phyloP scores from a whole-genome alignment of 2,888 invertebrate genomes.

The Agrotis segetum region DNA sequence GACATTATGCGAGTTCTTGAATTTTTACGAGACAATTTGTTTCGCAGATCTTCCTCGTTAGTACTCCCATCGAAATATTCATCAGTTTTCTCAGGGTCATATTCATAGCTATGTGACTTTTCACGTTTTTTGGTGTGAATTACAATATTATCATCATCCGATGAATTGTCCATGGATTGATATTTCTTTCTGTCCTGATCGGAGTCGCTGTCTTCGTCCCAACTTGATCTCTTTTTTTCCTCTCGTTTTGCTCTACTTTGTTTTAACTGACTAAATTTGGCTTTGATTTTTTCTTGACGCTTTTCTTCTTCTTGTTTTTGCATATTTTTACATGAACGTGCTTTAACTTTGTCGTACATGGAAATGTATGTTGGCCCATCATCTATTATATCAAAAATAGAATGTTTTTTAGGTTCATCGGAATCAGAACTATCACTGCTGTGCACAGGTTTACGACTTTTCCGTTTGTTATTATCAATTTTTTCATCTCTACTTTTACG shows the following conservation, averaged over 20 bases:
- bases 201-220: constrained; percentile 96
- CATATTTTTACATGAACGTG: constrained; percentile 98
- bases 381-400: constrained; percentile 97
- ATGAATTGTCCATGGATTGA: constrained; percentile 89
- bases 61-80: constrained; percentile 87
- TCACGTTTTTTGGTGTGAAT: constrained; percentile 87
- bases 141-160: constrained; percentile 87
- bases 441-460: constrained; percentile 86
- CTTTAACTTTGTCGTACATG: constrained; percentile 99
- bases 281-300: constrained; percentile 96
- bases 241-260: constrained; percentile 96
- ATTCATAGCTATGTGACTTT: constrained; percentile 86
- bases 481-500: constrained; percentile 89
- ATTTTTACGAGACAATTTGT: constrained; percentile 92
- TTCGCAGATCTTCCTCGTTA: constrained; percentile 88
- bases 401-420: constrained; percentile 96
- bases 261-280: constrained; percentile 96
- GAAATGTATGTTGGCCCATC: constrained; percentile 98
- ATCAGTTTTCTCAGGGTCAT: constrained; percentile 86
- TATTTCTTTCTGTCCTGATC: constrained; percentile 87
- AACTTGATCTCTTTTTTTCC: constrained; percentile 97
- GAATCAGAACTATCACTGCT: constrained; percentile 94
- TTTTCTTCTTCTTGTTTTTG: constrained; percentile 97
- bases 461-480: constrained; percentile 80
- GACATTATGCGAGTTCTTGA: constrained; percentile 94